Evolutionary conservation across 1,140 invertebrate species (phyloP), one percentile per base, ranked within the genome.

Genomic region (Magallana ariakensis): DNA sequence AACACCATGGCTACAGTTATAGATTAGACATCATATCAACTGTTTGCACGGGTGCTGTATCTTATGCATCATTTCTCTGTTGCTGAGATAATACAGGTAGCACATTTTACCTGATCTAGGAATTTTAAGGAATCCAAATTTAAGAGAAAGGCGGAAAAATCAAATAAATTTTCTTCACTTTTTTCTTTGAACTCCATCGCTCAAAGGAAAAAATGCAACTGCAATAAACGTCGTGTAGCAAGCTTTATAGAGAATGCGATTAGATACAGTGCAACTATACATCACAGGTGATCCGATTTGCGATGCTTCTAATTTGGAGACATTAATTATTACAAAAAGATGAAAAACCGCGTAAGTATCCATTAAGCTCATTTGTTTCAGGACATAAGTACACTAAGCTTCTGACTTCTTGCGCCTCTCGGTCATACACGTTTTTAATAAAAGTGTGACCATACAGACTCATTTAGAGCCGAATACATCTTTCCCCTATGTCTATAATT

Each of bases 331-430:
- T 84, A 84, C 26, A 46, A 19, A 60, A 83, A 33, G 13, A 60
- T 33, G 53, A 60, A 62, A 19, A 46, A 58, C 56, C 53, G 10
- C 13, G 13, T 46, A 58, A 56, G 57, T 33, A 54, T 8, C 22
- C 15, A 58, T 26, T 82, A 82, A 82, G 80, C 54, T 60, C 26
- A 84, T 84, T 84, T 84, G 53, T 84, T 57, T 60, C n/a, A 60
- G n/a, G n/a, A 33, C 57, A 3, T n/a, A 16, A 19, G 26, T 1
- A 84, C 19, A 84, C 8, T 33, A 84, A 84, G 54, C 55, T 46
- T 15, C 54, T 58, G 55, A 26, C 82, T 60, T 57, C 75, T 22
- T 60, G 57, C 53, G 19, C n/a, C 57, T 60, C 58, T 57, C 55
- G 46, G 80, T 55, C 53, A 53, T 22, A 84, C 82, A 84, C 82